Conservation (phyloP, 2,797 vertebrate species). For the Urosaurus nigricauda region DNA sequence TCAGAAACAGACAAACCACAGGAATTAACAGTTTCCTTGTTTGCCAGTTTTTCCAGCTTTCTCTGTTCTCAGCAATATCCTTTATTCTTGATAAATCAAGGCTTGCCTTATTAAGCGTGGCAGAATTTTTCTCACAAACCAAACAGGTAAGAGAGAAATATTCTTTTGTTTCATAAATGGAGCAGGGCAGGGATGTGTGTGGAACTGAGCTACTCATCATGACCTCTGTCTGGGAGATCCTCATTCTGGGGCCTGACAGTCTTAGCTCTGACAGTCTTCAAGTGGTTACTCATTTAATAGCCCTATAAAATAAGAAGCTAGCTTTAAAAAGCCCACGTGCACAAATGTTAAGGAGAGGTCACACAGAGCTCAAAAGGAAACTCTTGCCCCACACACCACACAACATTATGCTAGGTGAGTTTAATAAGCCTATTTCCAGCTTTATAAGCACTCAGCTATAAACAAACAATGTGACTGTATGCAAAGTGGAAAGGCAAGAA, state of each 20-base stretch:
- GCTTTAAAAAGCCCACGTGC: conserved; percentile 7
- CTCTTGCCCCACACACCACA: conserved; percentile 37
- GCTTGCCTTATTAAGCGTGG: background rate
- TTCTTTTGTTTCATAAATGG: background rate
- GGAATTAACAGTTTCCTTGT: background rate
- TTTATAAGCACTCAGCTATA: conserved; percentile 43
- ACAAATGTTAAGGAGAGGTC: conserved; percentile 35
- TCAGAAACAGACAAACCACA: background rate
- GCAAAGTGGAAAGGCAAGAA: conserved; percentile 3
- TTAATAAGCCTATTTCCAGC: conserved; percentile 53
- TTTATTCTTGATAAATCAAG: background rate
- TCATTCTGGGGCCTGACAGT: background rate
- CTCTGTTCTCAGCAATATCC: background rate
- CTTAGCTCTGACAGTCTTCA: conserved; percentile 7
- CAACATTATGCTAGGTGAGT: conserved; percentile 49
- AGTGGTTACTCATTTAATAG: conserved; percentile 60
- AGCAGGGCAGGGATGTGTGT: background rate
- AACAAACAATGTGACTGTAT: background rate
- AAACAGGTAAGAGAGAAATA: conserved; percentile 6
- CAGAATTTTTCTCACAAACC: background rate
- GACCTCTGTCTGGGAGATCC: background rate
- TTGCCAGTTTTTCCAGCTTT: background rate
- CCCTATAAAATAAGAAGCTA: conserved; percentile 41
- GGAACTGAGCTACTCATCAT: background rate
- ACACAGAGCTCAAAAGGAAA: conserved; percentile 21